Base-by-base conservation (phyloP, 2,113 vertebrate genomes). In the Hippolais icterina region DNA sequence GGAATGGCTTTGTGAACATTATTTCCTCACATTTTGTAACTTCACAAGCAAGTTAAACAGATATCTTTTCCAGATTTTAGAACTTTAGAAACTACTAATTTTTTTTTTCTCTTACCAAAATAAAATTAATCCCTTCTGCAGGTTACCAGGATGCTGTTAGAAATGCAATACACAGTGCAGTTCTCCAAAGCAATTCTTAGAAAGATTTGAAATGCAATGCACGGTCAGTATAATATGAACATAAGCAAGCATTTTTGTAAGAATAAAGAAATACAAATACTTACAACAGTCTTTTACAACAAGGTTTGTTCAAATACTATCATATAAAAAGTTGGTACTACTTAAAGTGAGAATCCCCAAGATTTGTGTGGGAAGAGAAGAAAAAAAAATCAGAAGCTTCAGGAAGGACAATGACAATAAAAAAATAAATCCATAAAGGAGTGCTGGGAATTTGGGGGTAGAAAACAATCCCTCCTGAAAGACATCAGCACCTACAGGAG, bases 391-490 rank as follows among this genome's bases (percentile, higher is more conserved):
- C 46, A 61, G 53, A 65, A 66, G 65, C 50, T 66, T 79, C 39
- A 31, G 31, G 49, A 75, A 94, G 39, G 61, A 82, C 71, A 79
- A 56, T 25, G 23, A 35, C 47, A 57, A 68, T 68, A 68, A 86
- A 87, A 80, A 85, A 70, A 44, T 15, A 72, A 70, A 89, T 85
- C 66, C 23, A 53, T 93, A 90, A 75, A 83, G 53, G n/a, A 83
- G 66, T 21, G 24, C 10, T 94, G 90, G 89, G 91, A 85, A 63
- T 93, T 37, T 64, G 52, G 71, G 80, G 76, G 41, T 53, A 47
- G 76, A 41, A 94, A 76, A 88, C 15, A 54, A 59, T 60, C 31
- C 47, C 69, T 96, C 72, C 47, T 82, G 87, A 90, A 96, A 87
- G 94, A 89, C 68, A 50, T 24, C 29, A 69, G 64, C 72, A 72